Base-by-base conservation (phyloP, 2,888 invertebrate genomes). In the Andrena fulva region DNA sequence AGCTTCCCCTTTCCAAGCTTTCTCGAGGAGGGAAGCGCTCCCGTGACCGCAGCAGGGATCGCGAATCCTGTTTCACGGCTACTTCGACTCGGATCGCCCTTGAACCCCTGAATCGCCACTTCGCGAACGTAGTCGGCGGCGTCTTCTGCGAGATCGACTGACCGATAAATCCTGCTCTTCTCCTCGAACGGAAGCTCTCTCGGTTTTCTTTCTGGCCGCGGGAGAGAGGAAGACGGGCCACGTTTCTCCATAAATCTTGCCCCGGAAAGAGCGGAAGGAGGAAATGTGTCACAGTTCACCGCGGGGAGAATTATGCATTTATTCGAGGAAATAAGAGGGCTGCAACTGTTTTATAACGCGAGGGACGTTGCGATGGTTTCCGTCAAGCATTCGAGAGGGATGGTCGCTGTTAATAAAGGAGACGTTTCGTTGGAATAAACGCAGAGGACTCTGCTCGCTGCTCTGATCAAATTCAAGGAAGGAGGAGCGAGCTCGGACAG, bases 1-100 rank as follows among this genome's bases (percentile, higher is more conserved):
- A 77, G 73, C 82, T 82, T 64, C 80, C 67, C 66, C 27, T 69
- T 64, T 72, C 75, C 75, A 67, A 60, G 74, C 78, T 80, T 80
- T 76, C 76, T 72, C 72, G 68, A 56, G 29, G 48, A 35, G 69
- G 27, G 63, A 62, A 69, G 70, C 67, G 74, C 79, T 20, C 64
- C 54, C 35, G 35, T 31, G 52, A 80, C 72, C 81, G 48, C 77
- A 67, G 31, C 16, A 71, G 66, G 62, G 74, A 66, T 68, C 73
- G 52, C 60, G 72, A 73, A 83, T 74, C 60, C 79, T 73, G 78
- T 77, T 82, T 74, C 77, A 62, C 60, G 48, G 66, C 50, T 66
- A 29, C 12, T 24, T 33, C 35, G 66, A 59, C 66, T 67, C 54
- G 33, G 20, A 66, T 52, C 70, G 60, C 12, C 70, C 52, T 69